Evolutionary conservation across 2,113 vertebrate species (phyloP), one percentile per base, ranked within the genome.

Genomic region (Otis tarda): DNA sequence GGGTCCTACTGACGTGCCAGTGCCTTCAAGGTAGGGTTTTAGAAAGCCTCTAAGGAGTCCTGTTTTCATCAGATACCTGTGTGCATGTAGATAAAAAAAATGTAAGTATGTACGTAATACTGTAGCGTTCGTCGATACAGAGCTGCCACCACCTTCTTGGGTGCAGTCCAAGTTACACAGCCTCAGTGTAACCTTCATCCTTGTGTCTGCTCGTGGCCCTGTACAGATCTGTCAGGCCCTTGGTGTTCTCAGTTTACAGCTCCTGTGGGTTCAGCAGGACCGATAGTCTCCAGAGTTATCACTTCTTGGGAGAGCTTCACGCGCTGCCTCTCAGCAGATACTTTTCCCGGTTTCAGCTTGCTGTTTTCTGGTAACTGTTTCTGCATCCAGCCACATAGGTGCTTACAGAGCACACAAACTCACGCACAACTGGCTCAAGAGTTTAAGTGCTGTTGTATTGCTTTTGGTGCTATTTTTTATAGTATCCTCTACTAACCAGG

Each of bases 61-160:
- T 7, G 1, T 49, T 83, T 87, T 53, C 63, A 63, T 87, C 68
- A 89, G 24, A 59, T 12, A 14, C 3, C 18, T 2, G 0, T n/a
- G 41, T n/a, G 14, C 16, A 6, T 45, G 14, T 21, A 24, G 2
- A 6, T 4, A 60, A 35, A 60, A 60, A 45, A 31, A 31, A n/a
- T 9, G 12, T 3, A 45, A 25, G 15, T 6, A 1, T 3, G 4
- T 27, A 14, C 25, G 12, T 53, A 22, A 14, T 27, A 9, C 67
- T 35, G 30, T 5, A n/a, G 41, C 5, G 28, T 41, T 78, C 3
- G 6, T 84, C 0, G 0, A 16, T 14, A 11, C 1, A 16, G 17
- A 68, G 69, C 74, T n/a, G 53, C 67, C 75, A 22, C 49, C 65
- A 30, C 70, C 71, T 68, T 53, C 70, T 23, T 80, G 85, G 78